phyloP scores from a whole-genome alignment of 2,888 invertebrate genomes.

The Spilarctia lutea region DNA sequence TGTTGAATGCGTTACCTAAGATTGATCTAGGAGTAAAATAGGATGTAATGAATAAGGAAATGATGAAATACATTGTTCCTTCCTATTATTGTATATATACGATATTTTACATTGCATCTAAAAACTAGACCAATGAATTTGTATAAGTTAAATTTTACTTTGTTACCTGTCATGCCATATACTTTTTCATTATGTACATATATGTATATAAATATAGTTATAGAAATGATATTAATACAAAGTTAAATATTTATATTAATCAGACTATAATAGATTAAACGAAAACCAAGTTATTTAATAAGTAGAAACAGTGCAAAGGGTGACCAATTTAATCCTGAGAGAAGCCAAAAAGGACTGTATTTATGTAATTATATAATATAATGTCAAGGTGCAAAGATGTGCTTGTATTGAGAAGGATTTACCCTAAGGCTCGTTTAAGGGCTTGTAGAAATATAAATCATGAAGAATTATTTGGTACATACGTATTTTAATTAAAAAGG shows the following conservation, averaged over 20 bases:
- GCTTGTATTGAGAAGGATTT: no score
- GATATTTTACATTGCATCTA: not conserved
- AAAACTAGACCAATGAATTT: not conserved
- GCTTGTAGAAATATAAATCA: not conserved
- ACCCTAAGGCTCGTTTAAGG: no score
- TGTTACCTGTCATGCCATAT: not conserved
- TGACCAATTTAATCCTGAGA: not conserved
- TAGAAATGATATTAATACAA: no score
- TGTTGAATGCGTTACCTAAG: conserved; percentile 18
- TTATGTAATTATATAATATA: no score
- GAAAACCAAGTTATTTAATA: not conserved
- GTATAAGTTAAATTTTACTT: not conserved
- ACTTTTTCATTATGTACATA: not conserved
- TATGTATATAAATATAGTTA: no score
- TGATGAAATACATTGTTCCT: not conserved
- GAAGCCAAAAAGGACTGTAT: no score
- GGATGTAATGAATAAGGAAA: conserved; percentile 18
- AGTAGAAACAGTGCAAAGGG: not conserved
- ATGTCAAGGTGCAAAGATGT: no score
- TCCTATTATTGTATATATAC: not conserved
- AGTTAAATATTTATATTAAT: no score
- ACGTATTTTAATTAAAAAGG: not conserved
- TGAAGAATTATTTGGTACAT: not conserved
- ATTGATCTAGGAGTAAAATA: conserved; percentile 11
- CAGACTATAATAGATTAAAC: no score